Base-by-base conservation (phyloP, 2,888 invertebrate species). In the Athalia rosae region DNA sequence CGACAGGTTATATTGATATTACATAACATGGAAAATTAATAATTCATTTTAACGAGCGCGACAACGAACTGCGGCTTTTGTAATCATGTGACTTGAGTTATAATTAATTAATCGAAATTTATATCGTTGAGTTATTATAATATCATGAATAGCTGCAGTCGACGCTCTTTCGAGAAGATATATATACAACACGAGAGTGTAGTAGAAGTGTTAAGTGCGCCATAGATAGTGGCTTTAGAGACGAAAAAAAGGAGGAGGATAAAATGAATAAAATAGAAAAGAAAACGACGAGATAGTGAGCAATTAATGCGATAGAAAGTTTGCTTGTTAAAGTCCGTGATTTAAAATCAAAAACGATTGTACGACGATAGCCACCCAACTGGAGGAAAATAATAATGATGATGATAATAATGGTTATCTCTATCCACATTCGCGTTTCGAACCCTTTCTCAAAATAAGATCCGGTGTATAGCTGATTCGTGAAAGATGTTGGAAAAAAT, bases 261-360 rank as follows among this genome's bases (percentile, higher is more conserved):
- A 6, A 53, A 53, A 53, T 53, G 4, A 28, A 28, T 28, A 28
- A 28, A 28, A 28, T 28, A 28, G 28, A 66, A 28, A 8, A 53
- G 50, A 6, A 41, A 5, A 43, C 48, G 41, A 56, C 9, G 9
- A 8, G 41, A 56, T 69, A 69, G 69, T 56, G 69, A 69, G 56
- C 4, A 69, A 69, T 69, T 69, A 69, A 43, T 28, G 11, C 15
- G 41, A 53, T 67, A 69, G 69, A 69, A 69, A 69, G 69, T 69
- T 53, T 69, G 41, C 53, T 69, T 53, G 69, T 69, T 41, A 69
- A 69, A 67, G 28, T 43, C 43, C 4, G 43, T 9, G 43, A 41
- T 41, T 7, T 3, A 9, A 4, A 9, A 41, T 41, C 43, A 63
- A 8, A 13, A 61, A 61, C 63, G 63, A 63, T 63, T 63, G 41